Evolutionary conservation across 2,888 invertebrate species (phyloP).

Genomic region (Heliconius erato): DNA sequence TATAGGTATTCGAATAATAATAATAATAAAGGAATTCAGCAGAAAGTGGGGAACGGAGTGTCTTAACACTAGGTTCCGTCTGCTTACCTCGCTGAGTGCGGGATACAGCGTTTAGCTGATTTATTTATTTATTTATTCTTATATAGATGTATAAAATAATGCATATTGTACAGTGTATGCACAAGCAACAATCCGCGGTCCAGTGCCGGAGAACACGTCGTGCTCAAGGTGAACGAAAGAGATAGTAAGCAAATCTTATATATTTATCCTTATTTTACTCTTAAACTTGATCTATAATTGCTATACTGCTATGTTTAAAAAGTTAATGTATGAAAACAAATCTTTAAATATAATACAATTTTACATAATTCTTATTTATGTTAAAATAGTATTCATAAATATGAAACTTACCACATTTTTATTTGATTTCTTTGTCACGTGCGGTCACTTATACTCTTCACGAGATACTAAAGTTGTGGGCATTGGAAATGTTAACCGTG

Average conservation of each 20-base stretch:
- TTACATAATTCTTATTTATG: conserved; percentile 1
- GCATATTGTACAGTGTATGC: background rate
- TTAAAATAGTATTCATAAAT: background rate
- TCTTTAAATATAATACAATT: background rate
- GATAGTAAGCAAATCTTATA: conserved; percentile 32
- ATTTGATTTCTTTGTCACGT: conserved; percentile 44
- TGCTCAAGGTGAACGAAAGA: conserved; percentile 35
- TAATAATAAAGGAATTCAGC: too few relatives aligned
- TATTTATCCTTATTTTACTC: background rate
- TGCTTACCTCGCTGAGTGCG: too few relatives aligned
- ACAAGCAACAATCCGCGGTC: conserved; percentile 29
- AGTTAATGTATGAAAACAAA: background rate
- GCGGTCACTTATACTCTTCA: conserved; percentile 42
- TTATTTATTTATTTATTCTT: too few relatives aligned
- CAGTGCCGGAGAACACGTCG: conserved; percentile 34
- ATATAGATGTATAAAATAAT: background rate
- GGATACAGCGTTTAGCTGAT: too few relatives aligned
- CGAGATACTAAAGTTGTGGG: conserved; percentile 47
- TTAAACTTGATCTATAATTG: background rate
- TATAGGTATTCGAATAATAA: background rate
- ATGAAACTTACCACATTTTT: conserved; percentile 47
- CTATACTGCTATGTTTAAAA: background rate
- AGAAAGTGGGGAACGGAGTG: too few relatives aligned
- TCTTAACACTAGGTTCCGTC: too few relatives aligned
- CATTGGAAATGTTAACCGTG: conserved; percentile 38